A percentile compares a stretch with the other conserved stretches of the same genome.
phyloP scores from a whole-genome alignment of 2,797 vertebrate species.

The Aeoliscus strigatus region DNA sequence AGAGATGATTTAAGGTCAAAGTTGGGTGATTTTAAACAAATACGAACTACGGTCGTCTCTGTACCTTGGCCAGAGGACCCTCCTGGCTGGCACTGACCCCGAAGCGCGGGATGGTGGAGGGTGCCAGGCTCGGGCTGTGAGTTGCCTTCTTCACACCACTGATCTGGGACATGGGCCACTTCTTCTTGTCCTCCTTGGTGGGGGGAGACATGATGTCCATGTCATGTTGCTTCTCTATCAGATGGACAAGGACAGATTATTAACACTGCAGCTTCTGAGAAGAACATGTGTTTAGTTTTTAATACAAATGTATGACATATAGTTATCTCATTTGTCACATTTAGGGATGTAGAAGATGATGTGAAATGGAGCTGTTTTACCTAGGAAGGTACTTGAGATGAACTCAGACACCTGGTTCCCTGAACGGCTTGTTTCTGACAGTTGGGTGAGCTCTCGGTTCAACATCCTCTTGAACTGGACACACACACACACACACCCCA shows the following conservation, averaged over 20 bases:
- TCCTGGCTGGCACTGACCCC: slow-evolving; percentile 84
- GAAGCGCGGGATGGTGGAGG: slow-evolving; percentile 81
- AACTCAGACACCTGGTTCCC: slow-evolving; percentile 95
- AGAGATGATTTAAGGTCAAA: too few relatives aligned
- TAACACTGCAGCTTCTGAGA: neutral
- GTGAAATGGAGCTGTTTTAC: slow-evolving; percentile 59
- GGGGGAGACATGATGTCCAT: slow-evolving; percentile 81
- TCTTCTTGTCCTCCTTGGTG: slow-evolving; percentile 79
- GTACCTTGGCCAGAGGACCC: slow-evolving; percentile 82
- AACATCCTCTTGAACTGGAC: slow-evolving; percentile 92
- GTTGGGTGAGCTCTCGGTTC: slow-evolving; percentile 86
- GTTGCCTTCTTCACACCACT: slow-evolving; percentile 80
- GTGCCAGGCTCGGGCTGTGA: slow-evolving; percentile 70
- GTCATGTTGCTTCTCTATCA: slow-evolving; percentile 87
- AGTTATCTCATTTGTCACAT: too few relatives aligned
- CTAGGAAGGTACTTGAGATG: slow-evolving; percentile 90
- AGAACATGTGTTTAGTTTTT: neutral
- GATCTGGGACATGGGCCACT: slow-evolving; percentile 86
- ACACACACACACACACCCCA: slow-evolving; percentile 18
- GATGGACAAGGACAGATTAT: slow-evolving; percentile 4
- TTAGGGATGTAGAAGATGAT: neutral
- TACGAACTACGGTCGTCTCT: neutral
- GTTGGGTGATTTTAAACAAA: too few relatives aligned
- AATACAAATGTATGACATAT: too few relatives aligned
- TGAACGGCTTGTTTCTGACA: slow-evolving; percentile 90